phyloP scores from a whole-genome alignment of 2,113 vertebrate genomes.

The Donacobius atricapilla region DNA sequence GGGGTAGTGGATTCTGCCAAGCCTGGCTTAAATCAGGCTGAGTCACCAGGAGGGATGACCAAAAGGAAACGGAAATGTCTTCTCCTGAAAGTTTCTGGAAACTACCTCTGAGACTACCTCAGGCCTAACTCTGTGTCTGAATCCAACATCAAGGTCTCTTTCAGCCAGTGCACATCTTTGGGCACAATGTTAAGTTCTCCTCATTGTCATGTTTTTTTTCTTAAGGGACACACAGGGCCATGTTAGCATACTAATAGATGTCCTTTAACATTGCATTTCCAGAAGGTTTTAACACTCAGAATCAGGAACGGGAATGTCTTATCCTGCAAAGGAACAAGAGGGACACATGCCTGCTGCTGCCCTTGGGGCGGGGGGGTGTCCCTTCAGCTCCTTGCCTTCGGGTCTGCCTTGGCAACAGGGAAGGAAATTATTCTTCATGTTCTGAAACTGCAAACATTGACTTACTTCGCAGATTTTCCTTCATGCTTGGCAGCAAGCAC shows the following conservation, averaged over 20 bases:
- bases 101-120: background rate
- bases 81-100: background rate
- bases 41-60: background rate
- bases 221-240: background rate
- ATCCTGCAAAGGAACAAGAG: background rate
- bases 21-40: background rate
- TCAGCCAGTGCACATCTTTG: accelerated
- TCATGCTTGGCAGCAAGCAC: background rate
- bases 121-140: background rate
- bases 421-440: slow-evolving; percentile 17
- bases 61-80: background rate
- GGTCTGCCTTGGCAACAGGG: background rate
- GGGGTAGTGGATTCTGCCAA: background rate
- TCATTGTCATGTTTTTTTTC: background rate
- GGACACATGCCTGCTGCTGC: background rate
- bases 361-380: background rate
- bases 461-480: background rate
- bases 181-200: background rate
- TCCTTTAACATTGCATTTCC: accelerated
- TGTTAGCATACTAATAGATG: background rate
- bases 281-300: background rate
- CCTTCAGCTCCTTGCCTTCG: background rate
- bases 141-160: background rate
- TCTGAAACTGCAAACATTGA: background rate
- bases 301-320: background rate